These are phyloP conservation scores for Siniperca knerii DNA, from an alignment of 2,113 vertebrate species.

Conservation along the genomic window DNA sequence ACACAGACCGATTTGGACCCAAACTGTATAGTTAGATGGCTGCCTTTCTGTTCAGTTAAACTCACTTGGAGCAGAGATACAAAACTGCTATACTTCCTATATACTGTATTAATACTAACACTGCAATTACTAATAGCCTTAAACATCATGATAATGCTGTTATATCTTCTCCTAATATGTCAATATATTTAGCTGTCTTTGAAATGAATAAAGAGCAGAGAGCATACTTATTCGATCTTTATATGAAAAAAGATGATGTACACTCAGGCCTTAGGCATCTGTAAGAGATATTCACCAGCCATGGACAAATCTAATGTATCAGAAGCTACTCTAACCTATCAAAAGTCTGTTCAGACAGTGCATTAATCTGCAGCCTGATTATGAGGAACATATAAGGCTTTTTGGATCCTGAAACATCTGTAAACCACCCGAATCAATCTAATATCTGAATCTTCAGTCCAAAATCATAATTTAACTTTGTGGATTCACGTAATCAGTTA, in stretches of 20 bases:
- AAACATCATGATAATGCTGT: background rate
- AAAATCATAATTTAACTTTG: background rate
- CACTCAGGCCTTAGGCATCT: too few relatives aligned
- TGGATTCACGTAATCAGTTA: constrained; percentile 1
- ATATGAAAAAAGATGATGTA: background rate
- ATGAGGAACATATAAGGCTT: background rate
- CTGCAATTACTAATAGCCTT: background rate
- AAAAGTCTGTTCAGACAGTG: too few relatives aligned
- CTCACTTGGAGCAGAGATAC: background rate
- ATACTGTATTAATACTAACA: background rate
- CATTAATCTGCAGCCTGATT: background rate
- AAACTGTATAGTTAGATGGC: background rate
- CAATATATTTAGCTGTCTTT: background rate
- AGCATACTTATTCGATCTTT: background rate
- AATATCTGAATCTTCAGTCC: background rate
- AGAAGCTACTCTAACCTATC: background rate
- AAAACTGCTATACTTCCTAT: background rate
- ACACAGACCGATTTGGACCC: background rate
- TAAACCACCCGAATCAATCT: background rate
- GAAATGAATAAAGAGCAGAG: background rate
- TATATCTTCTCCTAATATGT: background rate
- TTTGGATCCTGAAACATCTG: background rate
- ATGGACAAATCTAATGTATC: too few relatives aligned
- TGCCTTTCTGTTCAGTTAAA: background rate
- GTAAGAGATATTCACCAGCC: too few relatives aligned